Conservation (phyloP, 2,113 vertebrate genomes). For the Ciconia maguari region DNA sequence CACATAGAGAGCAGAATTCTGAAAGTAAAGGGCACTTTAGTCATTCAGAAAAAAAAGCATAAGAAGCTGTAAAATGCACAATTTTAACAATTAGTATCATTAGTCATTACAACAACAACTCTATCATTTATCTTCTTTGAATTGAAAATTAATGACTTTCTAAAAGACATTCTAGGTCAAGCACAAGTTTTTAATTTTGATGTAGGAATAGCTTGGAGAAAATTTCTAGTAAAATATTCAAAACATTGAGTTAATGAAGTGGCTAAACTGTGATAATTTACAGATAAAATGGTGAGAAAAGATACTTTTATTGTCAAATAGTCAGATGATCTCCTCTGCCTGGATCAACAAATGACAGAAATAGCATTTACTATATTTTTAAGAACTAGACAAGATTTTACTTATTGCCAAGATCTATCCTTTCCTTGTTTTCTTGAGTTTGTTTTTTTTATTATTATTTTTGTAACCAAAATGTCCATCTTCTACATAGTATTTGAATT, state of each 20-base stretch:
- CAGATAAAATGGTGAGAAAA: not conserved
- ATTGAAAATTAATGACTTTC: conserved; percentile 19
- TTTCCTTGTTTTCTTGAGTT: not conserved
- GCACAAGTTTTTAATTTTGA: not conserved
- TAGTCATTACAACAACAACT: not conserved
- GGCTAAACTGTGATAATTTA: not conserved
- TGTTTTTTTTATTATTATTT: not conserved
- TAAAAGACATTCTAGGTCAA: conserved; percentile 8
- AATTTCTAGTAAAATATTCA: conserved; percentile 12
- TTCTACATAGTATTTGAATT: not conserved
- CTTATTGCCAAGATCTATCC: not conserved
- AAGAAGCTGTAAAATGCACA: not conserved
- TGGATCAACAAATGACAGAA: not conserved
- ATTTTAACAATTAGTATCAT: not conserved
- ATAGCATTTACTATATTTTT: not conserved
- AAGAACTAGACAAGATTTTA: not conserved
- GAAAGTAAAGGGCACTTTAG: not conserved
- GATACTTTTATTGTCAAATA: not conserved
- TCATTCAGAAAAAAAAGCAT: not conserved
- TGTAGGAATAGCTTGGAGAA: not conserved
- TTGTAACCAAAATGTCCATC: not conserved
- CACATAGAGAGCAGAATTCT: not conserved
- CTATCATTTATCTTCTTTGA: not conserved
- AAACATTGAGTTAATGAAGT: conserved; percentile 7
- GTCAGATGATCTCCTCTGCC: not conserved